These are phyloP conservation scores for Oryzias javanicus DNA, from an alignment of 2,113 vertebrate species.

Conservation along the genomic window DNA sequence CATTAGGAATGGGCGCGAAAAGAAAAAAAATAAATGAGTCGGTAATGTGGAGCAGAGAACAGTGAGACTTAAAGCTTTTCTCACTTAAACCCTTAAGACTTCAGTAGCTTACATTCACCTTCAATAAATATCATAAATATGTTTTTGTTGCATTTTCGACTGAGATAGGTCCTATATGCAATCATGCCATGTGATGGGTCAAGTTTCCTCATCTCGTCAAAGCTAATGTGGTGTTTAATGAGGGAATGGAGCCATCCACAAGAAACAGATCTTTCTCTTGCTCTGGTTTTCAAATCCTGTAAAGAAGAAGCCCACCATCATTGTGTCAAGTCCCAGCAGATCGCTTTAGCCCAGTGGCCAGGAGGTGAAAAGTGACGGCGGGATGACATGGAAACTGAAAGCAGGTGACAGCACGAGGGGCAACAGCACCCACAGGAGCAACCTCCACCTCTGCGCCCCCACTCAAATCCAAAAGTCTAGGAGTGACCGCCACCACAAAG, in stretches of 20 bases:
- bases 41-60: conserved; percentile 73
- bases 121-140: conserved; percentile 86
- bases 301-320: conserved; percentile 57
- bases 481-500: conserved; percentile 71
- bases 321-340: conserved; percentile 55
- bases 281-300: conserved; percentile 48
- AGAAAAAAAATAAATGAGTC: conserved; percentile 68
- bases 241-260: conserved; percentile 38
- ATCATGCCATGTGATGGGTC: conserved; percentile 49
- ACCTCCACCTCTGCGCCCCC: conserved; percentile 68
- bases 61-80: conserved; percentile 76
- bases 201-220: conserved; percentile 46
- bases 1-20: conserved; percentile 66
- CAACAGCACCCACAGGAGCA: conserved; percentile 42
- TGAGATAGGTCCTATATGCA: conserved; percentile 43
- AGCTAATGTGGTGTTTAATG: conserved; percentile 39
- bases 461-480: conserved; percentile 78
- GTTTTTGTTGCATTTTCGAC: conserved; percentile 54
- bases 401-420: conserved; percentile 51
- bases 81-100: conserved; percentile 54
- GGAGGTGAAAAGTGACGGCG: conserved; percentile 69
- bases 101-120: conserved; percentile 85
- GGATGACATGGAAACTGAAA: conserved; percentile 64
- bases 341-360: conserved; percentile 55
- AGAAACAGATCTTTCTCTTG: conserved; percentile 40